Evolutionary conservation across 2,888 invertebrate genomes (phyloP), one percentile per base, ranked within the genome.

Genomic region (Cerastoderma edule): DNA sequence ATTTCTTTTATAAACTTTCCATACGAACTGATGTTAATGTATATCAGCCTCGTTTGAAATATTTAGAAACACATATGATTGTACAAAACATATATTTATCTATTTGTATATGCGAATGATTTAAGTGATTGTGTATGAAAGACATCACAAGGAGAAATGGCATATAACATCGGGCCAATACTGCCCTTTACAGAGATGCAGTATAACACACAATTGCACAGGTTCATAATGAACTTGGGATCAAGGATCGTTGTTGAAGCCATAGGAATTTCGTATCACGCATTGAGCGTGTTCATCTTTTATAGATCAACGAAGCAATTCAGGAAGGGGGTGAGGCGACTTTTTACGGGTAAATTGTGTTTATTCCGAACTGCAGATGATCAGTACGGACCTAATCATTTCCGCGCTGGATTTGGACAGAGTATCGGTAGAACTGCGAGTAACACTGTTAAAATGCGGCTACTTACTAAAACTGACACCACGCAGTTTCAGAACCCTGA

Each of bases 181-280:
- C 78, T 90, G 74, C 78, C 85, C 1, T 75, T 89, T 35, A 77
- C 83, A 1, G 80, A 85, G 30, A 86, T 92, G 75, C 33, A 64
- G 5, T 30, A 67, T 0, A 90, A 92, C 72, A 66, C 83, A 0
- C 80, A 76, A 5, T 92, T 91, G 91, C 84, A 85, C 68, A 67
- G 68, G 6, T 89, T 89, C 68, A 80, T 92, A 30, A 70, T 78
- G 6, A 91, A 88, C 78, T 86, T 85, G 75, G 87, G 85, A 6
- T 80, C 84, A 6, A 82, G 90, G 57, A 86, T 87, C 27, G 75
- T 90, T 8, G 84, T 91, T 19, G 89, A 91, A 75, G 87, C 88
- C 57, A 77, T 91, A 2, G 89, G 90, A 2, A 84, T 90, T 56
- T 91, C 91, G 0, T 91, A 91, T 67, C 90, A 91, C 67, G 91